phyloP scores from a whole-genome alignment of 2,113 vertebrate species.

The Egretta garzetta region DNA sequence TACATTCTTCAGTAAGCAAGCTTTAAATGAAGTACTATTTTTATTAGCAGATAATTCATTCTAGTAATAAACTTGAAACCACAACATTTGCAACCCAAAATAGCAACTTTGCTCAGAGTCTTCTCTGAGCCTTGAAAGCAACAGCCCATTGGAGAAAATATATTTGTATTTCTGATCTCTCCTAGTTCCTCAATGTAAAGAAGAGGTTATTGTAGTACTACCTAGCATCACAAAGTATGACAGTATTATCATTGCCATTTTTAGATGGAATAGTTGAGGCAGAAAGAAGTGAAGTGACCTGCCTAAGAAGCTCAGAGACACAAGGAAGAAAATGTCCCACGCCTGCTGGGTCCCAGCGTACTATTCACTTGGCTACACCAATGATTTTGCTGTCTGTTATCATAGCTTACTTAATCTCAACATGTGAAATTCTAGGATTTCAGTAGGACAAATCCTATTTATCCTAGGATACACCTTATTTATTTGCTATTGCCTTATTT shows the following conservation, averaged over 20 bases:
- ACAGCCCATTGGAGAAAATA: not conserved
- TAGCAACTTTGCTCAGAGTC: not conserved
- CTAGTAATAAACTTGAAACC: not conserved
- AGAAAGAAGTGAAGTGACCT: slow-evolving; percentile 2
- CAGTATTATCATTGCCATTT: not conserved
- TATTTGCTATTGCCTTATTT: not conserved
- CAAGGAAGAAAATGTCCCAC: not conserved
- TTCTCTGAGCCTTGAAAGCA: slow-evolving; percentile 7
- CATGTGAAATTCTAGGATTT: not conserved
- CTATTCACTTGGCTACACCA: not conserved
- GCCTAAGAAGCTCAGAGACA: not conserved
- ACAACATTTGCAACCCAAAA: not conserved
- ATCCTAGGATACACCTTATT: not conserved
- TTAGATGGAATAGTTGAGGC: not conserved
- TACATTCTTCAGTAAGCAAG: not conserved
- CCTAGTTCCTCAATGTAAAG: not conserved
- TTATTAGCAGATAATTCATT: not conserved
- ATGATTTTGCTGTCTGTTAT: not conserved
- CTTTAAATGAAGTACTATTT: not conserved
- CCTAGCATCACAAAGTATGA: not conserved
- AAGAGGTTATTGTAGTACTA: not conserved
- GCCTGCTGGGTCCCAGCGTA: not conserved
- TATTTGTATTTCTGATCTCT: slow-evolving; percentile 5
- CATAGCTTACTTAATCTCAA: not conserved
- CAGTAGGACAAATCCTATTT: not conserved